Conservation (phyloP, 1,140 invertebrate genomes). For the Aphidius gifuensis region DNA sequence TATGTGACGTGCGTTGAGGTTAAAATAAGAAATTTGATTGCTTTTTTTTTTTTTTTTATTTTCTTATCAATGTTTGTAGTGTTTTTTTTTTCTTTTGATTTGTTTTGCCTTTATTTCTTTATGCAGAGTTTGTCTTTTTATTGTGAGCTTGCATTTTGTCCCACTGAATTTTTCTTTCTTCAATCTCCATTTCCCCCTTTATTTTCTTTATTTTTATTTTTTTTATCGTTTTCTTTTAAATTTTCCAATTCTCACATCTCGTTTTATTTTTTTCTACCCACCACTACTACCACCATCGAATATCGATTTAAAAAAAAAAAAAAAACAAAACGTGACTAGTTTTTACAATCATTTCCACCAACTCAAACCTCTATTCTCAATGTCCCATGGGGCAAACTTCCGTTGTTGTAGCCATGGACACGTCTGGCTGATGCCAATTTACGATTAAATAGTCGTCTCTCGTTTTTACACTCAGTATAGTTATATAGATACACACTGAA, state of each 20-base stretch:
- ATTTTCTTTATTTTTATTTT: neutral
- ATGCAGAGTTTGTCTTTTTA: too few species aligned
- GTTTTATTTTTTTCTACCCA: conserved; percentile 4
- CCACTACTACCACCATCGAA: neutral
- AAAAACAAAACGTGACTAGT: conserved; percentile 20
- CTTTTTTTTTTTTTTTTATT: too few species aligned
- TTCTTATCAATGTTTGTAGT: too few species aligned
- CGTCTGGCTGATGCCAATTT: conserved; percentile 17
- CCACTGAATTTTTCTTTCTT: neutral
- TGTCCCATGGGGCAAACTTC: too few species aligned
- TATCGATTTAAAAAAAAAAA: conserved; percentile 20
- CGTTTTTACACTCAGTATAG: conserved; percentile 10
- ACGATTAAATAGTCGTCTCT: conserved; percentile 22
- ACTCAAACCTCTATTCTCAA: neutral
- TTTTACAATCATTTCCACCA: conserved; percentile 15
- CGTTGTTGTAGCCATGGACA: conserved; percentile 7
- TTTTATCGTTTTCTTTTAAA: conserved; percentile 2
- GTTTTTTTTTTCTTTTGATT: too few species aligned
- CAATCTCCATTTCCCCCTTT: neutral
- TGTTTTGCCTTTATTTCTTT: too few species aligned
- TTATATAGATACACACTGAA: conserved; percentile 1
- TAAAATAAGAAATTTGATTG: too few species aligned
- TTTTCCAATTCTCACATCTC: conserved; percentile 9
- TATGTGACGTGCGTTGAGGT: too few species aligned
- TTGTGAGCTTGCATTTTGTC: neutral